phyloP scores from a whole-genome alignment of 2,888 invertebrate genomes.

The Apamea crenata region DNA sequence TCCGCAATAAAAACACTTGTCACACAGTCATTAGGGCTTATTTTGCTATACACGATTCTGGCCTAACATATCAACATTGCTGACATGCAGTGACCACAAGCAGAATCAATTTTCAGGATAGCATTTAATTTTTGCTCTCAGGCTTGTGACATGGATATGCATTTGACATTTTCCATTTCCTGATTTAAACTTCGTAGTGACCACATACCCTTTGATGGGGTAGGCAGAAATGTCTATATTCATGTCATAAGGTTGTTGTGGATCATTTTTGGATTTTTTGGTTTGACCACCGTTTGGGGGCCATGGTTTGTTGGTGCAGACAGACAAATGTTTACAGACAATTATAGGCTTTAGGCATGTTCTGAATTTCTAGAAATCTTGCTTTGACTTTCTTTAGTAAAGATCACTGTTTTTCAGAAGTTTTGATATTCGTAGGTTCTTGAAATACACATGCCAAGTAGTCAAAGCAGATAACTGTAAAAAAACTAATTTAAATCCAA shows the following conservation, averaged over 20 bases:
- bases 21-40: neutral
- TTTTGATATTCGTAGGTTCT: neutral
- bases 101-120: constrained; percentile 65
- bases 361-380: neutral
- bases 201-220: constrained; percentile 62
- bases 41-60: constrained; percentile 18
- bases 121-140: constrained; percentile 67
- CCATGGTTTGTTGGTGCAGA: neutral
- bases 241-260: constrained; percentile 16
- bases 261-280: constrained; percentile 2
- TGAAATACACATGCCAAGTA: neutral
- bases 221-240: constrained; percentile 16
- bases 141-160: constrained; percentile 67
- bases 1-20: neutral
- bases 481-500: neutral
- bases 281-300: neutral
- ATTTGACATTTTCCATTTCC: constrained; percentile 86
- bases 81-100: constrained; percentile 59
- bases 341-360: neutral
- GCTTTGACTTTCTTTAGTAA: neutral
- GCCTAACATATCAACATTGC: constrained; percentile 36
- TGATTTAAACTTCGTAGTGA: constrained; percentile 70
- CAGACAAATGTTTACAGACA: neutral
- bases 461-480: too few species aligned
- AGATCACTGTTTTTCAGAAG: neutral